phyloP scores from a whole-genome alignment of 2,113 vertebrate genomes.

The Gopherus flavomarginatus region DNA sequence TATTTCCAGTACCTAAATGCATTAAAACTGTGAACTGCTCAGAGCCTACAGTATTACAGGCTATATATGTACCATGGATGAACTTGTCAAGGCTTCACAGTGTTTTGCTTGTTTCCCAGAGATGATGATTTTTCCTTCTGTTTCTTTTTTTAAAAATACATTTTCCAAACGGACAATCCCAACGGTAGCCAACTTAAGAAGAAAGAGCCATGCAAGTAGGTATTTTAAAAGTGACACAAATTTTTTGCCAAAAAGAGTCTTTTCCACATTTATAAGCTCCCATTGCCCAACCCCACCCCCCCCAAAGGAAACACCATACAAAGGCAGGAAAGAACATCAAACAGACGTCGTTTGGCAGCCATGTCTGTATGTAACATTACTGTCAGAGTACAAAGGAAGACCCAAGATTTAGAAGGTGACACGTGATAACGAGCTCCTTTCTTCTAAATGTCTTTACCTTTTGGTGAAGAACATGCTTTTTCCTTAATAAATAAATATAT shows the following conservation, averaged over 20 bases:
- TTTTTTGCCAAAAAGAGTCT: slow-evolving; percentile 70
- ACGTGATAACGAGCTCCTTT: slow-evolving; percentile 30
- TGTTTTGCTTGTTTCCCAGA: slow-evolving; percentile 53
- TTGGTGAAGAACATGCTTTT: slow-evolving; percentile 37
- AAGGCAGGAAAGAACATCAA: slow-evolving; percentile 88
- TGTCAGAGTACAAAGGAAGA: slow-evolving; percentile 84
- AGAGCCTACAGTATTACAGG: neutral
- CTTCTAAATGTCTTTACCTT: slow-evolving; percentile 65
- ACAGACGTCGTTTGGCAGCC: slow-evolving; percentile 76
- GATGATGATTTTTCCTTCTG: slow-evolving; percentile 21
- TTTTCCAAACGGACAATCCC: slow-evolving; percentile 61
- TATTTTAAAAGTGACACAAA: slow-evolving; percentile 23
- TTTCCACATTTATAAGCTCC: slow-evolving; percentile 75
- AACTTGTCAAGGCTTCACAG: neutral
- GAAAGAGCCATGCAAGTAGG: neutral
- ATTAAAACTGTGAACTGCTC: neutral
- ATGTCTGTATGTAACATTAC: slow-evolving; percentile 68
- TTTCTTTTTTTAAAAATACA: slow-evolving; percentile 35
- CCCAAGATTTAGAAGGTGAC: slow-evolving; percentile 72
- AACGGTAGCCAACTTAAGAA: neutral
- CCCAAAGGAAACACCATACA: slow-evolving; percentile 82
- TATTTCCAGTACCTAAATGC: neutral
- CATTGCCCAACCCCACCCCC: slow-evolving; percentile 63
- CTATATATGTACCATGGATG: neutral
- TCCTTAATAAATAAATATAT: neutral